These are phyloP conservation scores for Formica selysi DNA, from an alignment of 1,140 invertebrate species.

Conservation along the genomic window DNA sequence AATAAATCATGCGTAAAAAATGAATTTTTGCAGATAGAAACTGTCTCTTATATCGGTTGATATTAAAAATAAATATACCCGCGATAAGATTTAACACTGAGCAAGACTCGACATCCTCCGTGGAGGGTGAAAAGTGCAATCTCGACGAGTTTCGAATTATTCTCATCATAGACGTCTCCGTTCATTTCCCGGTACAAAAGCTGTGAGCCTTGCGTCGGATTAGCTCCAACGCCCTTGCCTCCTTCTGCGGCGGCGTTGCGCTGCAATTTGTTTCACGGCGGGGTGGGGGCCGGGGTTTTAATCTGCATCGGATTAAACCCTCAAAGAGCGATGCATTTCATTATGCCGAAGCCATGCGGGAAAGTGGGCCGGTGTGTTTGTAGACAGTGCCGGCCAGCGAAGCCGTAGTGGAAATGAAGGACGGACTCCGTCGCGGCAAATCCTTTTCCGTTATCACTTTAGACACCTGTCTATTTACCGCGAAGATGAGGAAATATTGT, in stretches of 20 bases:
- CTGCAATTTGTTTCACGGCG: constrained; percentile 71
- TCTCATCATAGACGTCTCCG: constrained; percentile 53
- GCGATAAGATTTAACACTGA: constrained; percentile 11
- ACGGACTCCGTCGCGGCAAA: constrained; percentile 46
- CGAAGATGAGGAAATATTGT: constrained; percentile 44
- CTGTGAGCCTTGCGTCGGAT: constrained; percentile 64
- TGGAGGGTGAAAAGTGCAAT: constrained; percentile 48
- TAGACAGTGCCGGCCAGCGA: constrained; percentile 3
- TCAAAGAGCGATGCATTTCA: constrained; percentile 79
- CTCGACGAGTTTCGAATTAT: constrained; percentile 51
- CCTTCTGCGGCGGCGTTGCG: constrained; percentile 20
- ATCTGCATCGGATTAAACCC: constrained; percentile 79
- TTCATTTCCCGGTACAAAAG: constrained; percentile 62
- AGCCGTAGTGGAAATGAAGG: constrained; percentile 39
- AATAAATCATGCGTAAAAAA: constrained; percentile 16
- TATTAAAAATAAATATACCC: constrained; percentile 41
- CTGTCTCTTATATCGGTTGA: background rate
- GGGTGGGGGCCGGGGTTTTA: constrained; percentile 67
- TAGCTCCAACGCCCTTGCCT: constrained; percentile 65
- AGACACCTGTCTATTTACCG: constrained; percentile 69
- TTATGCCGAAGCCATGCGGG: constrained; percentile 73
- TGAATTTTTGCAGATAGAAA: background rate
- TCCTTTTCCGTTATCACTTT: constrained; percentile 69
- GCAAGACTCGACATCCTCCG: background rate
- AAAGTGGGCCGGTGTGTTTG: constrained; percentile 69